phyloP scores from a whole-genome alignment of 2,113 vertebrate species.

The Colossoma macropomum region DNA sequence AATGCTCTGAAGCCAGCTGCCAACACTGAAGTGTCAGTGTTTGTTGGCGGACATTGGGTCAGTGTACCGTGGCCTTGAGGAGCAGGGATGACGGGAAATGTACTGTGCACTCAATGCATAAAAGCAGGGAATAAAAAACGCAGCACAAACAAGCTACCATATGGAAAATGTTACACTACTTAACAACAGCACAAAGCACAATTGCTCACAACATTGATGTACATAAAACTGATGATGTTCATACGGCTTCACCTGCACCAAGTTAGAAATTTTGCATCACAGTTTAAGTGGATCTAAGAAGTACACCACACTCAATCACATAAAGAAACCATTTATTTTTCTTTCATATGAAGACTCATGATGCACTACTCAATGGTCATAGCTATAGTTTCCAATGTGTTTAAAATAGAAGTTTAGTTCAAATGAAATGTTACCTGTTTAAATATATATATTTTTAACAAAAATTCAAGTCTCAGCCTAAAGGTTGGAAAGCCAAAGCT shows the following conservation, averaged over 20 bases:
- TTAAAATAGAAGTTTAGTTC: background rate
- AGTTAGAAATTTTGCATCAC: background rate
- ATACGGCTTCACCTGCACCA: background rate
- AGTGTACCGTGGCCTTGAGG: background rate
- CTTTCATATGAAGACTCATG: background rate
- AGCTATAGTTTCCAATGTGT: background rate
- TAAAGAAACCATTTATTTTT: background rate
- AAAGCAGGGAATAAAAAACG: background rate
- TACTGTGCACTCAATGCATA: background rate
- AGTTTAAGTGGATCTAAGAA: background rate
- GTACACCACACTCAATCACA: background rate
- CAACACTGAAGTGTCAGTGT: background rate
- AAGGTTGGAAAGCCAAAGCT: background rate
- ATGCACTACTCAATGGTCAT: background rate
- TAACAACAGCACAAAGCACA: slow-evolving; percentile 24
- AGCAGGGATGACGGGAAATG: background rate
- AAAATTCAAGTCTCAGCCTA: background rate
- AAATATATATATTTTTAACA: background rate
- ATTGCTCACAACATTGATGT: background rate
- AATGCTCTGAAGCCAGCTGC: background rate
- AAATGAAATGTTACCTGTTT: slow-evolving; percentile 1
- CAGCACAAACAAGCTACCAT: background rate
- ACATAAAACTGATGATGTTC: background rate
- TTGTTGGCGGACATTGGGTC: background rate
- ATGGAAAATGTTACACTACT: slow-evolving; percentile 35